Conservation (phyloP, 2,888 invertebrate genomes). For the Sepiola atlantica region DNA sequence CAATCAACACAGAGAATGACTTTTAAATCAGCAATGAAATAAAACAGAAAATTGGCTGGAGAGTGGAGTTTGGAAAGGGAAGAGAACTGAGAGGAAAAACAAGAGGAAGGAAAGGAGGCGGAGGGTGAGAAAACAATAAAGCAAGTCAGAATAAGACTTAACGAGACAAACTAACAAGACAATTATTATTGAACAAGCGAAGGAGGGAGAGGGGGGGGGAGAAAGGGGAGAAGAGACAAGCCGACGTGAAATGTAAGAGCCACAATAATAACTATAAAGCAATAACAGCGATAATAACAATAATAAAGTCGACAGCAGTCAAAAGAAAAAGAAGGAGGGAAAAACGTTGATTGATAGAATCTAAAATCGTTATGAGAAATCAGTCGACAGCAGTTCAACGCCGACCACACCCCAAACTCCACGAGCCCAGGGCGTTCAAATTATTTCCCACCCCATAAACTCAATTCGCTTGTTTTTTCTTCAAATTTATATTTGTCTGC, state of each 20-base stretch:
- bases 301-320: neutral
- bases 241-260: slow-evolving; percentile 20
- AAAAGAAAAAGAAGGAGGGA: neutral
- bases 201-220: neutral
- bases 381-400: neutral
- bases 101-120: neutral
- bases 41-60: slow-evolving; percentile 32
- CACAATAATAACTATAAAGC: slow-evolving; percentile 20
- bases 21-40: slow-evolving; percentile 32
- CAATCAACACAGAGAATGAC: slow-evolving; percentile 20
- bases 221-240: neutral
- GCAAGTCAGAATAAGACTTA: slow-evolving; percentile 10
- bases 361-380: slow-evolving; percentile 14
- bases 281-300: slow-evolving; percentile 6
- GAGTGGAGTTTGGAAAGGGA: slow-evolving; percentile 49
- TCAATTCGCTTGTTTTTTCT: neutral
- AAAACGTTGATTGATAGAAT: slow-evolving; percentile 3
- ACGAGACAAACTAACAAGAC: slow-evolving; percentile 35
- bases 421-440: neutral
- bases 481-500: neutral
- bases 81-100: slow-evolving; percentile 53
- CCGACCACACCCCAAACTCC: neutral
- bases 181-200: slow-evolving; percentile 33
- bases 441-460: neutral
- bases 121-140: neutral